A percentile compares a stretch with the other conserved stretches of the same genome.
These are phyloP conservation scores for Zele albiditarsus DNA, from an alignment of 2,888 invertebrate genomes.

Conservation along the genomic window DNA sequence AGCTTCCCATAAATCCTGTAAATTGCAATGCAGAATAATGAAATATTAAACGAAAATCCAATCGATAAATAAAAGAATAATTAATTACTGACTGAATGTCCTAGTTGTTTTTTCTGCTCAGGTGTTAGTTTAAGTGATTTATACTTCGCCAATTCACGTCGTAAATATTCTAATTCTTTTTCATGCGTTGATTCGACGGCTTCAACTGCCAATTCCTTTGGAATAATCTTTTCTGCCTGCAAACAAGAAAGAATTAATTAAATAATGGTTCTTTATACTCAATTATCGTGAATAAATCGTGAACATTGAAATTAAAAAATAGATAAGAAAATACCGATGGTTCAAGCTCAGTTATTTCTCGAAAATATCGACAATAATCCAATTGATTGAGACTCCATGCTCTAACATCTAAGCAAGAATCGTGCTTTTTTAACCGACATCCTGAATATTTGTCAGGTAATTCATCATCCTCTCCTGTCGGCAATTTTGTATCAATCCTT, in stretches of 20 bases:
- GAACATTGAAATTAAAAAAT: neutral
- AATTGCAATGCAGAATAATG: neutral
- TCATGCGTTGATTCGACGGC: neutral
- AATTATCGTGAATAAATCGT: too few species aligned
- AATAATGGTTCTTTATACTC: neutral
- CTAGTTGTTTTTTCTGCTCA: constrained; percentile 58
- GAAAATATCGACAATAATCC: constrained; percentile 65
- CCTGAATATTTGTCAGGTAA: constrained; percentile 73
- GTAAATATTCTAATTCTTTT: constrained; percentile 54
- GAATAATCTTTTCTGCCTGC: constrained; percentile 49
- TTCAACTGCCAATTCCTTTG: constrained; percentile 44
- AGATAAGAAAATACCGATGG: constrained; percentile 26
- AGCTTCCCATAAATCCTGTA: constrained; percentile 33
- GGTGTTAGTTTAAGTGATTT: constrained; percentile 59
- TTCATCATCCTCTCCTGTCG: constrained; percentile 54
- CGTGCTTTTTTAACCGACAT: constrained; percentile 75
- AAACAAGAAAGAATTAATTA: constrained; percentile 20
- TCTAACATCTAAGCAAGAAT: constrained; percentile 75
- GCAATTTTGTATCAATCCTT: neutral
- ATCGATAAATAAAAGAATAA: neutral
- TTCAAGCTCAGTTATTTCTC: constrained; percentile 60
- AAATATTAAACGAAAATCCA: neutral
- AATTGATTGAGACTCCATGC: constrained; percentile 76
- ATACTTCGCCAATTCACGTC: constrained; percentile 59
- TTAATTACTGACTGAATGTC: constrained; percentile 51